Evolutionary conservation across 2,797 vertebrate species (phyloP), one percentile per base, ranked within the genome.

Genomic region (Xenops minutus): DNA sequence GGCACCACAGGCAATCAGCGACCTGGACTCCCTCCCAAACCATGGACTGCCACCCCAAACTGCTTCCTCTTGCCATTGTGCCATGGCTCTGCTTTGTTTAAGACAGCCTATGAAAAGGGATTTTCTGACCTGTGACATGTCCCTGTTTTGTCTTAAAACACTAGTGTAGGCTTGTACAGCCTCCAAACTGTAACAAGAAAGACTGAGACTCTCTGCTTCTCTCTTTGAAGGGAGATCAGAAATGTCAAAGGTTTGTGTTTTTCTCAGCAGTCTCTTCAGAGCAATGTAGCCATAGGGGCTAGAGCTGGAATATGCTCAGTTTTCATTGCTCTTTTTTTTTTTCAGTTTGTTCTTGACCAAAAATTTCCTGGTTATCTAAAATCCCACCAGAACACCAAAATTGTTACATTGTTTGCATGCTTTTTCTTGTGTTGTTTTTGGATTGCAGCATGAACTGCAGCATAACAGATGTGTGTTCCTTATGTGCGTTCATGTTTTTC

Each of bases 291-390:
- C 6, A 4, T 30, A 32, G 34, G 43, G 30, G 17, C n/a, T 19
- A 62, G 32, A 89, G 46, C 37, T 93, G 54, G 36, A 80, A 72
- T 85, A 88, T n/a, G 27, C 23, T 41, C 66, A 85, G 23, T 39
- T 83, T 88, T 85, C 30, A 7, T 78, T 39, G 21, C 44, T 62
- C 27, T 88, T 85, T 93, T 75, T 81, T 67, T 36, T 61, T 29
- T 56, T 27, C 18, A 29, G 32, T 89, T 95, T 61, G 9, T 26
- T 62, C 59, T 59, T 88, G 89, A 82, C 27, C 18, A 74, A 76
- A 91, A 76, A 76, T 66, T 73, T 92, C 34, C 63, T 79, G 34
- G 15, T 95, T 92, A 67, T 89, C 63, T 84, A 67, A 92, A 89
- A 66, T 81, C 51, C 34, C 58, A 54, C 58, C 44, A 79, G 74